Conservation (phyloP, 2,888 invertebrate species). For the Drosophila anomalata region DNA sequence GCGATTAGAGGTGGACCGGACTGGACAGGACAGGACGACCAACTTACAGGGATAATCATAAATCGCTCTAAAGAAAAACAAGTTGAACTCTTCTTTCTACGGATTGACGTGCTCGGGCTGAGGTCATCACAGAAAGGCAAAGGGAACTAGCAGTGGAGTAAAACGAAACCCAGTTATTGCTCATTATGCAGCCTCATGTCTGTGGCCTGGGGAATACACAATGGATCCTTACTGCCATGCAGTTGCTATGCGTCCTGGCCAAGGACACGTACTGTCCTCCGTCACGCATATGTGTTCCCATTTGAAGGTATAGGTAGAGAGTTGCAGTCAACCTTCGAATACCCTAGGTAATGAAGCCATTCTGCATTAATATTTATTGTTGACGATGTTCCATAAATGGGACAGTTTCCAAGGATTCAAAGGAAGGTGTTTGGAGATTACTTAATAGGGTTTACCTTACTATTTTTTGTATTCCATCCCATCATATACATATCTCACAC, state of each 20-base stretch:
- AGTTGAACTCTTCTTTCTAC: constrained; percentile 16
- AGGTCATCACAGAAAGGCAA: constrained; percentile 12
- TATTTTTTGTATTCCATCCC: neutral
- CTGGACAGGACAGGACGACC: neutral
- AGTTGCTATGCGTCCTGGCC: constrained; percentile 39
- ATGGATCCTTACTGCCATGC: constrained; percentile 32
- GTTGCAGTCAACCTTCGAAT: constrained; percentile 17
- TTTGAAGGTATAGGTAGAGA: constrained; percentile 1
- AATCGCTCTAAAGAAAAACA: constrained; percentile 31
- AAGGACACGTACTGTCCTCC: constrained; percentile 36
- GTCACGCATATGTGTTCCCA: constrained; percentile 38
- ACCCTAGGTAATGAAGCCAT: constrained; percentile 1
- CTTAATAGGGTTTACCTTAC: neutral
- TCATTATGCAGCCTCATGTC: constrained; percentile 45
- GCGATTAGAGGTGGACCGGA: constrained; percentile 24
- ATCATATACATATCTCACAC: neutral
- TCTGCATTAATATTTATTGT: constrained; percentile 25
- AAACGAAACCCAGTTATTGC: constrained; percentile 27
- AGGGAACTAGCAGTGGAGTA: too few species aligned
- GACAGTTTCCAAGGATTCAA: neutral
- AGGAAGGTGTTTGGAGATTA: neutral
- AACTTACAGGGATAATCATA: constrained; percentile 34
- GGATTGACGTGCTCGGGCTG: constrained; percentile 21
- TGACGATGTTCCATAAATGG: neutral
- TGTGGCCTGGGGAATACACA: constrained; percentile 48